These are phyloP conservation scores for Dione vanillae DNA, from an alignment of 2,888 invertebrate species.

Conservation along the genomic window DNA sequence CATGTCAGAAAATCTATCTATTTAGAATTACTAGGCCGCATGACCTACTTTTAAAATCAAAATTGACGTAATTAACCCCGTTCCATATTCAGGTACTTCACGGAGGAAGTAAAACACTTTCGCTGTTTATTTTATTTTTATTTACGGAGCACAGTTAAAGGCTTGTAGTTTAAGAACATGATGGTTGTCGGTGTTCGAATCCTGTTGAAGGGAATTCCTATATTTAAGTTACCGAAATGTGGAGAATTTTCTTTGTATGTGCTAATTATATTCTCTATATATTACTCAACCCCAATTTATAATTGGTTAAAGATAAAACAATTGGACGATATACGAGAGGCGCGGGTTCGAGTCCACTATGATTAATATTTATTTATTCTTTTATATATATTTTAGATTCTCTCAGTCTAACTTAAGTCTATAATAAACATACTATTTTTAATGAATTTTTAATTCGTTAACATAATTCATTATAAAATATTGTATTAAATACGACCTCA, in stretches of 20 bases:
- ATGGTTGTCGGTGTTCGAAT: neutral
- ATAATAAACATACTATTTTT: neutral
- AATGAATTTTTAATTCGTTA: neutral
- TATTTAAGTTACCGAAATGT: too few relatives aligned
- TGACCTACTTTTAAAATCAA: conserved; percentile 19
- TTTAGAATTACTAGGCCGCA: neutral
- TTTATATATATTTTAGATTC: too few relatives aligned
- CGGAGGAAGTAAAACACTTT: neutral
- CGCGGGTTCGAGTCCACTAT: too few relatives aligned
- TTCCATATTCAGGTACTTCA: neutral
- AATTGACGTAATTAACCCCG: conserved; percentile 14
- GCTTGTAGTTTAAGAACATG: neutral
- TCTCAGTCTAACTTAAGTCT: neutral
- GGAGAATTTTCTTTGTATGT: too few relatives aligned
- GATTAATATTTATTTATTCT: too few relatives aligned
- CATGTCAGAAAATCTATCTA: neutral
- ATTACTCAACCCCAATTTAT: too few relatives aligned
- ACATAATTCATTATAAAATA: neutral
- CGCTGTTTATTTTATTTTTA: neutral
- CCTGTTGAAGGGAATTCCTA: neutral
- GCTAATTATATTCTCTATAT: too few relatives aligned
- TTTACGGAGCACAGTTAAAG: neutral
- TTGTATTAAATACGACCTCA: too few relatives aligned
- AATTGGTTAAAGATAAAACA: too few relatives aligned
- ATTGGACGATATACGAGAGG: neutral